Percentiles rank a stretch among this genome's conserved stretches.
These are phyloP conservation scores for Heliconius ethilla DNA, from an alignment of 2,888 invertebrate genomes.

Conservation along the genomic window DNA sequence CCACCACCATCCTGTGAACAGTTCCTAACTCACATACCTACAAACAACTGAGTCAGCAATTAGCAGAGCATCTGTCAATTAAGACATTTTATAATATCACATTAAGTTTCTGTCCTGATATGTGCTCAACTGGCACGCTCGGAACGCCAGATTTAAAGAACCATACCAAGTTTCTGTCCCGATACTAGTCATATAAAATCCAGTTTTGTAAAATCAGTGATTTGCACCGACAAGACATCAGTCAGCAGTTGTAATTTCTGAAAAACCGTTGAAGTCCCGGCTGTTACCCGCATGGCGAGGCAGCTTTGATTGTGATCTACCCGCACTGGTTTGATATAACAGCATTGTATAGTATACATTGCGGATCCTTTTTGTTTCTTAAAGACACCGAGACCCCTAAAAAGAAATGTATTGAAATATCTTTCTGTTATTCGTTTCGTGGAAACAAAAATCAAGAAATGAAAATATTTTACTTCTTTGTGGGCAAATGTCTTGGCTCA, in stretches of 20 bases:
- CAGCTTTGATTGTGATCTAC: not conserved
- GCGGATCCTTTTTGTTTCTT: not conserved
- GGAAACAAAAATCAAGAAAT: not conserved
- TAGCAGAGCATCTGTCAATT: too few species aligned
- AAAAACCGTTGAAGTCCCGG: conserved; percentile 15
- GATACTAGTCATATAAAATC: not conserved
- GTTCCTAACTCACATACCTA: too few species aligned
- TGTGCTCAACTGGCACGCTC: too few species aligned
- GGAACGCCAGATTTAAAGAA: too few species aligned
- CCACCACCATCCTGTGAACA: too few species aligned
- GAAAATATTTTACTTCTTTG: not conserved
- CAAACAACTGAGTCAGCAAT: too few species aligned
- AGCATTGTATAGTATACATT: conserved; percentile 3
- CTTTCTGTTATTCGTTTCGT: not conserved
- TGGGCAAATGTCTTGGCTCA: not conserved
- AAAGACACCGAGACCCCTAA: not conserved
- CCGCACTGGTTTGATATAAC: not conserved
- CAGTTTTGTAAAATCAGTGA: not conserved
- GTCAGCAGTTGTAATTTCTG: conserved; percentile 19
- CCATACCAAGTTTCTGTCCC: not conserved
- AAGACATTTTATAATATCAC: not conserved
- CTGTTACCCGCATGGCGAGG: not conserved
- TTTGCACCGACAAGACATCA: not conserved
- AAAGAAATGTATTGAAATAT: not conserved
- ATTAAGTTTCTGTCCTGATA: not conserved